Percentiles rank a stretch among this genome's conserved stretches.
Conservation (phyloP, 2,113 vertebrate species). For the Oncorhynchus clarkii region DNA sequence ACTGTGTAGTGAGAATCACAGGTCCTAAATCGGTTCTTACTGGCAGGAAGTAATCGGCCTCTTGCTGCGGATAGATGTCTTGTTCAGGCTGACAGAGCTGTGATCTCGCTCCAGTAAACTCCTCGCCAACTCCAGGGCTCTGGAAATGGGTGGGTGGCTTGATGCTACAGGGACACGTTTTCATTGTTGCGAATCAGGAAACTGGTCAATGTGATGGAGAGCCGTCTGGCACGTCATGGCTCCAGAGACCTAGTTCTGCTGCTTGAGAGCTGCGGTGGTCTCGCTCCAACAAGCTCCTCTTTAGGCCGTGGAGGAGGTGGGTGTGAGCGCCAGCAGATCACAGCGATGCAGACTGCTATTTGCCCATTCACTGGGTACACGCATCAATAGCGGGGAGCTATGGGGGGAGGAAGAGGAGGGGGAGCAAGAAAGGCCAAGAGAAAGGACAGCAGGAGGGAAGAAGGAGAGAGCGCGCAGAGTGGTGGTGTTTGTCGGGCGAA, state of each 20-base stretch:
- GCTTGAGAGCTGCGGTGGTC: constrained; percentile 2
- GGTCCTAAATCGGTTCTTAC: too few species aligned
- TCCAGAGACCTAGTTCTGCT: background rate
- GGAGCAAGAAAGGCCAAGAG: constrained; percentile 44
- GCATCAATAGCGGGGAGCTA: constrained; percentile 43
- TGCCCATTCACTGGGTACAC: constrained; percentile 52
- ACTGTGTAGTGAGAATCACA: too few species aligned
- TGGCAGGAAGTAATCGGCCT: background rate
- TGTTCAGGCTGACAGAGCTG: constrained; percentile 23
- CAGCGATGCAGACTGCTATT: constrained; percentile 39
- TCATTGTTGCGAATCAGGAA: constrained; percentile 2
- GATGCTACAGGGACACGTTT: background rate
- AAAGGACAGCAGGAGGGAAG: constrained; percentile 36
- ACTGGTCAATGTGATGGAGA: background rate
- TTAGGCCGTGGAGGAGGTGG: constrained; percentile 33
- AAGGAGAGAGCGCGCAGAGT: constrained; percentile 41
- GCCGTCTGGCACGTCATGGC: background rate
- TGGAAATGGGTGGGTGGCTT: constrained; percentile 4
- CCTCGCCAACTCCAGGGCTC: background rate
- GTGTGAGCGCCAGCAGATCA: constrained; percentile 45
- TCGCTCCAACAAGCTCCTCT: constrained; percentile 29
- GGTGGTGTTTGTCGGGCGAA: constrained; percentile 49
- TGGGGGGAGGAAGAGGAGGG: constrained; percentile 20
- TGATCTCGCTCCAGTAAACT: background rate
- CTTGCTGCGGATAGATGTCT: background rate